Base-by-base conservation (phyloP, 2,888 invertebrate genomes). In the Callyntrura guangdongensis region DNA sequence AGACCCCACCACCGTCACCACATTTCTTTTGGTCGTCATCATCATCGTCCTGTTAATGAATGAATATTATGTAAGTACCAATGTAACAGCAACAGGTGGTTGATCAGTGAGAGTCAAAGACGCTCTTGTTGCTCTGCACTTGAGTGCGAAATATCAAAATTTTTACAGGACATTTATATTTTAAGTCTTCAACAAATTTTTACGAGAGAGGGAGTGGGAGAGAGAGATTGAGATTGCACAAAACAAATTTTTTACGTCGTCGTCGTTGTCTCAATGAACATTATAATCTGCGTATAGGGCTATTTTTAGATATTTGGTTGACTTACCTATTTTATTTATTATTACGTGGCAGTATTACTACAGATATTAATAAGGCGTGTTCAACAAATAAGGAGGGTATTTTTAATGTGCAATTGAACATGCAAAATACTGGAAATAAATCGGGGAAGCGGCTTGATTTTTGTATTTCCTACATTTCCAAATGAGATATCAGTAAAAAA, bases 191-290 rank as follows among this genome's bases (percentile, higher is more conserved):
- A 79, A 25, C 27, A 67, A 67, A 67, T 20, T 67, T n/a, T 67
- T 67, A 27, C 25, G 67, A 67, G 27, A 64, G 20, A 77, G 67
- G 12, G 64, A 79, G 36, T n/a, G 27, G 25, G 67, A 67, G 27
- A 64, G 20, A 64, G 67, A 20, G 64, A 86, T 47, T 17, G 49
- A 85, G 72, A 79, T 64, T 87, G 87, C 69, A 87, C 72, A 87
- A 87, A 87, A 36, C 3, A 2, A 36, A 20, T 9, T 69, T 67
- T 67, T 67, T 79, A 61, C 72, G 81, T 82, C 81, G 67, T 87
- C 69, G 81, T 56, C 72, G 81, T 82, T 69, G 67, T 87, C 69
- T 87, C 69, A 87, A 82, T 87, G 69, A 87, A 45, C 81, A 69
- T 69, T 77, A 47, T 36, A 36, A 36, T 36, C 36, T 36, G 36